Conservation (phyloP, 2,888 invertebrate genomes). For the Cheilosia pagana region DNA sequence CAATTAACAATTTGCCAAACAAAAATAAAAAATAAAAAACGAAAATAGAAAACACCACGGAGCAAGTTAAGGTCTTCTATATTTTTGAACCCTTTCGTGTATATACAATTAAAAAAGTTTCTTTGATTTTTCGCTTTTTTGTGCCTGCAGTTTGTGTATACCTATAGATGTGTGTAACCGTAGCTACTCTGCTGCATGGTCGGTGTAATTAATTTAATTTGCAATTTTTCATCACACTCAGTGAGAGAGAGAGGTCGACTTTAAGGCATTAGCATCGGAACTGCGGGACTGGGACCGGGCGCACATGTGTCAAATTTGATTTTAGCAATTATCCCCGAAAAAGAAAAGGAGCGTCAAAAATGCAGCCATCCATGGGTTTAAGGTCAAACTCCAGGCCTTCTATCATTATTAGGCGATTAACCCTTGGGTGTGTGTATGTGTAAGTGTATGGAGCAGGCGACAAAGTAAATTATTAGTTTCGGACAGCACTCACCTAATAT, state of each 20-base stretch:
- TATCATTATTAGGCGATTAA: conserved; percentile 73
- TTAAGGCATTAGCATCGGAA: conserved; percentile 69
- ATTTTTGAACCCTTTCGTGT: conserved; percentile 72
- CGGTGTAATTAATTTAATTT: conserved; percentile 74
- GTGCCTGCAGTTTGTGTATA: conserved; percentile 47
- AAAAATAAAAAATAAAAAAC: conserved; percentile 35
- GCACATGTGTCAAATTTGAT: conserved; percentile 75
- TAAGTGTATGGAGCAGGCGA: conserved; percentile 26
- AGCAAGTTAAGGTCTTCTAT: conserved; percentile 58
- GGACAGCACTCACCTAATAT: conserved; percentile 24
- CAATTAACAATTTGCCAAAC: conserved; percentile 70
- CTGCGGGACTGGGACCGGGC: not conserved
- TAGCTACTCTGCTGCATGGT: conserved; percentile 42
- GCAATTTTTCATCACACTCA: conserved; percentile 63
- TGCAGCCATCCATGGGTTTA: conserved; percentile 42
- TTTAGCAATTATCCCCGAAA: conserved; percentile 68
- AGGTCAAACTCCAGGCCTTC: conserved; percentile 52
- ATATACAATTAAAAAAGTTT: conserved; percentile 73
- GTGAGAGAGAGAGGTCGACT: conserved; percentile 37
- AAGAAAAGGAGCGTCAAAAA: conserved; percentile 40
- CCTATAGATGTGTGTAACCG: too few relatives aligned
- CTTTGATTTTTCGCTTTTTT: conserved; percentile 42
- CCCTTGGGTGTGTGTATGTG: conserved; percentile 17
- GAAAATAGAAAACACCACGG: conserved; percentile 19
- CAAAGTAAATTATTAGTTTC: conserved; percentile 71